Evolutionary conservation across 2,888 invertebrate genomes (phyloP).

Genomic region (Liodrosophila aerea): DNA sequence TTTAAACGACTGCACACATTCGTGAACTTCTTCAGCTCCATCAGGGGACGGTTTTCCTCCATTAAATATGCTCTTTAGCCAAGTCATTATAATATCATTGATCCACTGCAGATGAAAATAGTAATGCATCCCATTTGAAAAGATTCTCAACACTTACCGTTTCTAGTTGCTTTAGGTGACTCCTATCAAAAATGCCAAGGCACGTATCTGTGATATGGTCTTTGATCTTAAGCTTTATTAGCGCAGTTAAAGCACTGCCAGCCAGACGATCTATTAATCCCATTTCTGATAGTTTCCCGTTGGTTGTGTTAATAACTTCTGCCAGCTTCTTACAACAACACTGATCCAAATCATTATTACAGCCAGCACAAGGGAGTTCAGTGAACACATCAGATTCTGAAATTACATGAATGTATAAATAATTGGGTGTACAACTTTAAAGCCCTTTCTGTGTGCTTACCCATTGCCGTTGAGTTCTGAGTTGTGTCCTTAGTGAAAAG

Average conservation of each 20-base stretch:
- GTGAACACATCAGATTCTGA: conserved; percentile 60
- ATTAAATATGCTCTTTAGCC: conserved; percentile 92
- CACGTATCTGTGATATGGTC: conserved; percentile 92
- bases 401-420: neutral
- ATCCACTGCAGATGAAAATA: conserved; percentile 87
- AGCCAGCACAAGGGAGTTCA: conserved; percentile 87
- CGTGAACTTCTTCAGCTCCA: conserved; percentile 82
- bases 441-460: conserved; percentile 35
- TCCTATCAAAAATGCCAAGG: conserved; percentile 92
- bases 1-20: conserved; percentile 86
- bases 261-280: conserved; percentile 91
- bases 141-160: conserved; percentile 83
- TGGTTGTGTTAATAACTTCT: conserved; percentile 88
- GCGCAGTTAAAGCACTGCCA: conserved; percentile 91
- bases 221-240: conserved; percentile 92
- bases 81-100: conserved; percentile 91
- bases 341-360: conserved; percentile 85
- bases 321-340: conserved; percentile 86
- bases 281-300: conserved; percentile 89
- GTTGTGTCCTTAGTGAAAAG: conserved; percentile 84
- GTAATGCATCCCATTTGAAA: neutral
- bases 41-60: conserved; percentile 85
- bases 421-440: neutral
- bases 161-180: conserved; percentile 90
- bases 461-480: conserved; percentile 39